Conservation (phyloP, 1,140 invertebrate genomes). For the Prorops nasuta region DNA sequence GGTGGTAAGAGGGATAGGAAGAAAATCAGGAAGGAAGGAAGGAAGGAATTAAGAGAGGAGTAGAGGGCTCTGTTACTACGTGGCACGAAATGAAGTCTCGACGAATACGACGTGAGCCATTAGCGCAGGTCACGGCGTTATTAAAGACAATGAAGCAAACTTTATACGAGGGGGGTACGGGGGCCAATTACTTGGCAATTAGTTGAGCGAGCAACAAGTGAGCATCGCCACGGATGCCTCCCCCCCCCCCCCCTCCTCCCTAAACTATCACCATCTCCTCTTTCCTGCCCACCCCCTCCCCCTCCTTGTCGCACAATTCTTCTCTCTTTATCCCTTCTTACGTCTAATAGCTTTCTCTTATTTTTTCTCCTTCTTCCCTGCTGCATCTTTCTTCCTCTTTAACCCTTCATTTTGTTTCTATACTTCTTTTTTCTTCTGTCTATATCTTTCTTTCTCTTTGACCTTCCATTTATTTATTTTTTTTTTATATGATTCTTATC, state of each 20-base stretch:
- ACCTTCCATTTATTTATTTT: background rate
- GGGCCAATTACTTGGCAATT: constrained; percentile 58
- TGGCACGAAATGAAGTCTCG: no score
- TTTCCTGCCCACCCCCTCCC: constrained; percentile 23
- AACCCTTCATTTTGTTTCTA: background rate
- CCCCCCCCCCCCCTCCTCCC: no score
- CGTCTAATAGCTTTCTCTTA: no score
- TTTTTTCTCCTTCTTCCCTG: background rate
- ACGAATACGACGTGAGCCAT: constrained; percentile 46
- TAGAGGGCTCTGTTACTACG: no score
- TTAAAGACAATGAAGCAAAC: constrained; percentile 58
- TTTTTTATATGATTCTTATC: no score
- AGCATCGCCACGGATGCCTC: constrained; percentile 44
- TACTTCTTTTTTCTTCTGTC: background rate
- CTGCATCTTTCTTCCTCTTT: no score
- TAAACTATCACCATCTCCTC: constrained; percentile 15
- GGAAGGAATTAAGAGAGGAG: background rate
- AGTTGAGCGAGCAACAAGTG: constrained; percentile 56
- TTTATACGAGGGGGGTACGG: constrained; percentile 47
- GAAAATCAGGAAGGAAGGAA: no score
- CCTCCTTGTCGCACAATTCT: constrained; percentile 10
- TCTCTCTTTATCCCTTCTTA: constrained; percentile 12
- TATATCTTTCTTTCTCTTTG: background rate
- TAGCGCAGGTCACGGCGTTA: constrained; percentile 54
- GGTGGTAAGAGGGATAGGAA: no score